Conservation (phyloP, 2,797 vertebrate genomes). For the Eulemur mongoz region DNA sequence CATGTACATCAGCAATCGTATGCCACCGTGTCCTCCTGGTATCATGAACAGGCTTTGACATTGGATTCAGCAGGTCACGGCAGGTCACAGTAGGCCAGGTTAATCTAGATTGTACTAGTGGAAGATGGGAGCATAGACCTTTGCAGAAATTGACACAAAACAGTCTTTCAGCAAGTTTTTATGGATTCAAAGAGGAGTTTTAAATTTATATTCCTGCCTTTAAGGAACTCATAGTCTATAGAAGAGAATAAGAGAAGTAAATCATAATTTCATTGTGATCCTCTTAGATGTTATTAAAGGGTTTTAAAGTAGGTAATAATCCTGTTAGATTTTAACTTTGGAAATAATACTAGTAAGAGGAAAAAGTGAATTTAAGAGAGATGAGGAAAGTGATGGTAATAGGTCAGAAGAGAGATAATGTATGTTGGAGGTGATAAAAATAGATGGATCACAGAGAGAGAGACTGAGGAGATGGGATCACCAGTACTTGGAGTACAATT, state of each 20-base stretch:
- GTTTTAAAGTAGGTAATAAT: not conserved
- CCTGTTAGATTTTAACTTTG: not conserved
- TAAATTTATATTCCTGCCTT: not conserved
- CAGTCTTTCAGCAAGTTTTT: not conserved
- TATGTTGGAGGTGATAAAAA: not conserved
- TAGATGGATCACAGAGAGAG: not conserved
- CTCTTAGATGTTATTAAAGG: not conserved
- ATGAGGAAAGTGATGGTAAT: not conserved
- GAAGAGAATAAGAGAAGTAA: not conserved
- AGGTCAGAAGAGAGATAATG: not conserved
- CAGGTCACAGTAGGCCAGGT: not conserved
- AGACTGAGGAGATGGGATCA: not conserved
- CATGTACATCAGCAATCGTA: not conserved
- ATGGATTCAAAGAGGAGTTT: not conserved
- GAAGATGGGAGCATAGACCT: not conserved
- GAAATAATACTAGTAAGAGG: not conserved
- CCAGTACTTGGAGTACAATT: not conserved
- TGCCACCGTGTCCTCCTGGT: not conserved
- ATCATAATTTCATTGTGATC: not conserved
- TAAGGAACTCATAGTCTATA: not conserved
- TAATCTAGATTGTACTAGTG: not conserved
- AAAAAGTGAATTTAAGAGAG: not conserved
- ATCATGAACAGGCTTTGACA: not conserved
- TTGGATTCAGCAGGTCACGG: not conserved
- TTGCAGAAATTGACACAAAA: not conserved